Percentiles rank a stretch among this genome's conserved stretches.
These are phyloP conservation scores for Heliconius nattereri DNA, from an alignment of 1,140 invertebrate species.

Conservation along the genomic window DNA sequence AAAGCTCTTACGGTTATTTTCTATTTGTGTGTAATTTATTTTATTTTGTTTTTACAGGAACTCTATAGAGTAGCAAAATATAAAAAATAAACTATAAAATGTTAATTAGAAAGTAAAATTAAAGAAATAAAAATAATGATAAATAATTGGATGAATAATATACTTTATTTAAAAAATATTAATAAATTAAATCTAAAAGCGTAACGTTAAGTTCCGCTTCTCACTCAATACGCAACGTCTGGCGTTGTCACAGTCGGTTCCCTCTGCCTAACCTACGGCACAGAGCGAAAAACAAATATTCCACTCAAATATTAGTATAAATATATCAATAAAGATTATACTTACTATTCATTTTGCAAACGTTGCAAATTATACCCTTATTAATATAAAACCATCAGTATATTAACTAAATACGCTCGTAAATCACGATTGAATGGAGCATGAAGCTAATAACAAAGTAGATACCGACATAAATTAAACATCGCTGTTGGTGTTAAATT, in stretches of 20 bases:
- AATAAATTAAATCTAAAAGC: too few species aligned
- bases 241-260: not conserved
- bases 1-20: not conserved
- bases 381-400: slow-evolving; percentile 12
- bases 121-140: not conserved
- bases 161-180: too few species aligned
- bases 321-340: not conserved
- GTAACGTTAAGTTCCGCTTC: too few species aligned
- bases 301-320: not conserved
- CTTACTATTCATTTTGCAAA: not conserved
- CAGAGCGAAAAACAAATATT: too few species aligned
- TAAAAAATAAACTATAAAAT: not conserved
- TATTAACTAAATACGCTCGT: slow-evolving; percentile 8
- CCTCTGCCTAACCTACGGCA: not conserved
- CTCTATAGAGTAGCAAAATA: too few species aligned
- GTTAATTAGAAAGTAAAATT: too few species aligned
- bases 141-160: not conserved
- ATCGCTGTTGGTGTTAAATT: not conserved
- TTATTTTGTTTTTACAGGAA: not conserved
- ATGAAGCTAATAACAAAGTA: not conserved
- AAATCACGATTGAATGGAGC: slow-evolving; percentile 10
- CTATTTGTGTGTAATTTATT: not conserved
- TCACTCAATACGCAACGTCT: too few species aligned
- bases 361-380: slow-evolving; percentile 2
- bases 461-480: not conserved